Conservation (phyloP, 2,888 invertebrate genomes). For the Timema cristinae region DNA sequence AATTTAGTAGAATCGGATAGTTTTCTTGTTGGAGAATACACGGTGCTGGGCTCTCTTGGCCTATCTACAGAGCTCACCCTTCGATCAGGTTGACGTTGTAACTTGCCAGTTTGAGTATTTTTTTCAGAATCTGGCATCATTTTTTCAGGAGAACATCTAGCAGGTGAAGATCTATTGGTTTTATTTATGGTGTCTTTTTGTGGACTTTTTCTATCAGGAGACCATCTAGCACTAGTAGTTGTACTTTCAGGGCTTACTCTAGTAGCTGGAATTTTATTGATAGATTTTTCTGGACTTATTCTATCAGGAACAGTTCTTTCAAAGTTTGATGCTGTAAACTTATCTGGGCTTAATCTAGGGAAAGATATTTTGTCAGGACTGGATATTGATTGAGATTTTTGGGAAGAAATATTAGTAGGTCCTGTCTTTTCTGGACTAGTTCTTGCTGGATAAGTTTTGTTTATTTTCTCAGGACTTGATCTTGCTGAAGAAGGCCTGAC, state of each 20-base stretch:
- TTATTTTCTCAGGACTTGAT: slow-evolving; percentile 24
- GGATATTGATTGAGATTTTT: slow-evolving; percentile 19
- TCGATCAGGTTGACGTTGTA: slow-evolving; percentile 18
- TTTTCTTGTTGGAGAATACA: slow-evolving; percentile 23
- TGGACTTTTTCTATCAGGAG: slow-evolving; percentile 4
- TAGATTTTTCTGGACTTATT: slow-evolving; percentile 31
- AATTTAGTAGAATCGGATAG: slow-evolving; percentile 22
- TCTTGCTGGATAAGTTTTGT: slow-evolving; percentile 20
- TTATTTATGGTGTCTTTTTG: neutral
- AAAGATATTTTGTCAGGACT: slow-evolving; percentile 16
- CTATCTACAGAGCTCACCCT: slow-evolving; percentile 27
- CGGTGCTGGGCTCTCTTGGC: slow-evolving; percentile 17
- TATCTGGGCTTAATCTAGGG: slow-evolving; percentile 22
- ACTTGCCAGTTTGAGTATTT: neutral
- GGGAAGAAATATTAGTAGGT: slow-evolving; percentile 20
- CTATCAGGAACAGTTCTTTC: slow-evolving; percentile 17
- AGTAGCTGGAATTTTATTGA: neutral
- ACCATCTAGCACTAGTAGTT: neutral
- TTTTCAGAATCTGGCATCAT: neutral
- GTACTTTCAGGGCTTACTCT: slow-evolving; percentile 13
- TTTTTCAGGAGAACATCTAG: slow-evolving; percentile 12
- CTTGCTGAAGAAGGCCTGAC: slow-evolving; percentile 21
- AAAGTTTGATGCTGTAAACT: neutral
- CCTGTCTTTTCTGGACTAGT: slow-evolving; percentile 23
- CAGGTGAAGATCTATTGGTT: slow-evolving; percentile 9